Percentiles rank a stretch among this genome's conserved stretches.
phyloP scores from a whole-genome alignment of 2,888 invertebrate genomes.

The Ochropacha duplaris region DNA sequence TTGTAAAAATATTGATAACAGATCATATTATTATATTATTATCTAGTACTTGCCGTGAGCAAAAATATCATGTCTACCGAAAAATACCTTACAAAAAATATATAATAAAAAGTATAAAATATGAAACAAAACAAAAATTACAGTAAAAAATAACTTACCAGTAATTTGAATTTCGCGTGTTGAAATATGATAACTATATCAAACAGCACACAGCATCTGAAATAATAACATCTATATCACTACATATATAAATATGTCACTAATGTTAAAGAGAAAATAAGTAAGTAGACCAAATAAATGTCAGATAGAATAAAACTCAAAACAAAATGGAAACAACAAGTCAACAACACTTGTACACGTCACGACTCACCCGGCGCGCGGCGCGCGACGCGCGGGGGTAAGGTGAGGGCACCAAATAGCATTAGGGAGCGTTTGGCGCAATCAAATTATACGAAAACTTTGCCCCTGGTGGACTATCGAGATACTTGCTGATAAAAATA shows the following conservation, averaged over 20 bases:
- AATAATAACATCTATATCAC: slow-evolving; percentile 39
- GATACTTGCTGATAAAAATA: slow-evolving; percentile 9
- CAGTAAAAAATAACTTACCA: too few species aligned
- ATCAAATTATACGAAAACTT: slow-evolving; percentile 61
- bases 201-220: slow-evolving; percentile 59
- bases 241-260: slow-evolving; percentile 23
- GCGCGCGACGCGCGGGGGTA: slow-evolving; percentile 34
- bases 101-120: too few species aligned
- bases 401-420: slow-evolving; percentile 59
- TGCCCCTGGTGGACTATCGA: slow-evolving; percentile 19
- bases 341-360: slow-evolving; percentile 73
- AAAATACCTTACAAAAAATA: too few species aligned
- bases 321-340: slow-evolving; percentile 74
- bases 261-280: slow-evolving; percentile 24
- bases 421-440: slow-evolving; percentile 61
- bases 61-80: too few species aligned
- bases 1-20: too few species aligned
- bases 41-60: too few species aligned
- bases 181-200: too few species aligned
- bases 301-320: slow-evolving; percentile 53
- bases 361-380: slow-evolving; percentile 38
- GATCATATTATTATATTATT: too few species aligned
- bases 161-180: too few species aligned
- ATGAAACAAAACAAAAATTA: too few species aligned
- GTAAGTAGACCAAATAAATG: slow-evolving; percentile 35